Evolutionary conservation across 1,140 invertebrate species (phyloP).

Genomic region (Drosophila pseudoananassae): DNA sequence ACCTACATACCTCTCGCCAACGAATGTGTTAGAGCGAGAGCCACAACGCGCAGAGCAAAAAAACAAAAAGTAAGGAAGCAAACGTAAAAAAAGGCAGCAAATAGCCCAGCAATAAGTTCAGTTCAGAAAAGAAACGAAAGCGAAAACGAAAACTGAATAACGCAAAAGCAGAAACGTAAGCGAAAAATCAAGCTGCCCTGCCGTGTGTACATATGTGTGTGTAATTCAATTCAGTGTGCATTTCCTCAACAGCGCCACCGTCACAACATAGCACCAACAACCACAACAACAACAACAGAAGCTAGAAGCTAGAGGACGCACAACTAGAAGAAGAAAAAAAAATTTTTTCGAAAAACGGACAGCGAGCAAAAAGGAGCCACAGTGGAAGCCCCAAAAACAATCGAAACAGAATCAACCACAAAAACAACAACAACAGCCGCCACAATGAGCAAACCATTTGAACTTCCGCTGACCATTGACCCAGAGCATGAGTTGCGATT

Average conservation of each 20-base stretch:
- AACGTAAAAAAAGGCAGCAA: slow-evolving; percentile 11
- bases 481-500: slow-evolving; percentile 80
- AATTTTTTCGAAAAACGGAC: neutral
- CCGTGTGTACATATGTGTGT: slow-evolving; percentile 5
- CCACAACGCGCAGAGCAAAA: slow-evolving; percentile 34
- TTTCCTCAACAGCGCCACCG: slow-evolving; percentile 31
- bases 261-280: neutral
- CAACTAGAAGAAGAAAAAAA: slow-evolving; percentile 28
- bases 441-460: slow-evolving; percentile 66
- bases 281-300: slow-evolving; percentile 13
- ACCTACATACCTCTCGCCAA: neutral
- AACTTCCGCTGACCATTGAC: slow-evolving; percentile 66
- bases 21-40: slow-evolving; percentile 17
- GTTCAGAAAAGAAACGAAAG: neutral
- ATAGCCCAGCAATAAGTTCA: slow-evolving; percentile 18
- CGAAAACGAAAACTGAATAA: too few relatives aligned
- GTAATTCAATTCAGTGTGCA: slow-evolving; percentile 44
- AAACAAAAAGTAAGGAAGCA: slow-evolving; percentile 18
- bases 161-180: slow-evolving; percentile 44
- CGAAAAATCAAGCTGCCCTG: slow-evolving; percentile 26
- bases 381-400: slow-evolving; percentile 29
- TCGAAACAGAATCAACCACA: too few relatives aligned
- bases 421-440: slow-evolving; percentile 31
- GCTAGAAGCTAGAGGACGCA: slow-evolving; percentile 27
- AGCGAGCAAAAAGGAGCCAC: slow-evolving; percentile 10